Base-by-base conservation (phyloP, 1,140 invertebrate genomes). In the Globodera rostochiensis region DNA sequence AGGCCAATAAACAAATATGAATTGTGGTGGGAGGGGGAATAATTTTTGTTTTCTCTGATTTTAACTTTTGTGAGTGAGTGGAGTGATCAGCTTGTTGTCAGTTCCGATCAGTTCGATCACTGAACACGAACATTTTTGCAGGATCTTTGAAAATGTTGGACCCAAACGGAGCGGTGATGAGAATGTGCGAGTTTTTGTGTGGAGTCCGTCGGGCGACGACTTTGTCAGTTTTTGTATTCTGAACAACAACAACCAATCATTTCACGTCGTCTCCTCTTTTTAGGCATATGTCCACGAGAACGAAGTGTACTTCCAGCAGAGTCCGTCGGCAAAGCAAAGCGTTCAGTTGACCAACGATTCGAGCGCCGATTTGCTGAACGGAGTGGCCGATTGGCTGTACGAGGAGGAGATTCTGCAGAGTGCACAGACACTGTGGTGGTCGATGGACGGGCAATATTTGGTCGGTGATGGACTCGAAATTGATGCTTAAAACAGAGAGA, bases 301-400 rank as follows among this genome's bases (percentile, higher is more conserved):
- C 45, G 82, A 88, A 45, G 73, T 88, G 60, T 88, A 85, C 83
- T 88, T 88, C 78, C 80, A 88, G 81, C 60, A 82, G 19, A 74
- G 80, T 13, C 85, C 87, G 6, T 84, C 66, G 2, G 53, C 77
- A n/a, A 46, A 78, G 8, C 69, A 82, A 50, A 47, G 83, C 5
- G 57, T 69, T n/a, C 85, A 81, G 50, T 77, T 87, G n/a, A 87
- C 86, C 13, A 80, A 77, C n/a, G 77, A 84, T 46, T 45, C 75
- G 53, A 15, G 81, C 36, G 77, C 80, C 47, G 77, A 80, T 50
- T 64, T 86, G 73, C 74, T 85, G 71, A 86, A 88, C 82, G 85
- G 85, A 60, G 64, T 88, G 36, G 82, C 89, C n/a, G 86, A 88
- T 83, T 89, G 88, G 88, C 60, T 87, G 13, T 90, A 89, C 73